Evolutionary conservation across 2,888 invertebrate genomes (phyloP).

Genomic region (Bruchidius siliquastri): DNA sequence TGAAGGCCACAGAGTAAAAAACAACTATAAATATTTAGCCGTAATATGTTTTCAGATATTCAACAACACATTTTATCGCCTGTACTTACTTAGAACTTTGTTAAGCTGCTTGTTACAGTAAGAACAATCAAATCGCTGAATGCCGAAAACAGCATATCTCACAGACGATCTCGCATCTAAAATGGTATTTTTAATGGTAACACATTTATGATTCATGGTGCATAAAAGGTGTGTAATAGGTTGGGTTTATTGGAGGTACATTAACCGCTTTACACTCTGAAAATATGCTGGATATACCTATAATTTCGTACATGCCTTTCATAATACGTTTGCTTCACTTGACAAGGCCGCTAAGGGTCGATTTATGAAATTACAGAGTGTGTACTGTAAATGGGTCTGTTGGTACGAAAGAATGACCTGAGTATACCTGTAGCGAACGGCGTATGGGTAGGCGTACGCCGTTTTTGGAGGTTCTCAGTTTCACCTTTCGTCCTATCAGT

Average conservation of each 20-base stretch:
- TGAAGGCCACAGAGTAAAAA: not conserved
- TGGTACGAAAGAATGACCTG: no score
- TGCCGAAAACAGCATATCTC: not conserved
- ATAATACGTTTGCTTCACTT: not conserved
- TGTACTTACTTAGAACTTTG: not conserved
- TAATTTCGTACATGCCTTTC: not conserved
- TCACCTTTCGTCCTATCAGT: no score
- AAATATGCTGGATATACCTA: not conserved
- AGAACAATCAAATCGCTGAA: not conserved
- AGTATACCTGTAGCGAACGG: no score
- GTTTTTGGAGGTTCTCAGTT: no score
- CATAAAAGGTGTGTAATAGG: not conserved
- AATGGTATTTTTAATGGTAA: not conserved
- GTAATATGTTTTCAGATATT: not conserved
- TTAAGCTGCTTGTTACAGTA: not conserved
- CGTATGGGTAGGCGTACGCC: no score
- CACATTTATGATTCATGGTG: not conserved
- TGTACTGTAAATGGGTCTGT: not conserved
- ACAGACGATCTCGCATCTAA: not conserved
- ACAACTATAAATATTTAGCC: not conserved
- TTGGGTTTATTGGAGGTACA: not conserved
- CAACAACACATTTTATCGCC: not conserved
- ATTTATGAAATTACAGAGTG: not conserved
- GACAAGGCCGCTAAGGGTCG: not conserved
- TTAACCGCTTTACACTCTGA: not conserved